Conservation (phyloP, 2,113 vertebrate genomes). For the rabbit (Oryctolagus cuniculus) region mOryCun1.1 NC_091434.1:100100001-100100500, state of each 20-base stretch:
- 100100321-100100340: neutral
- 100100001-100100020: conserved; percentile 64
- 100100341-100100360: conserved; percentile 27
- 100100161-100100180: conserved; percentile 2
- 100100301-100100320: neutral
- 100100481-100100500: neutral
- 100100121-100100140: conserved; percentile 60
- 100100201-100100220: neutral
- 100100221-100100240: neutral
- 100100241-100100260: conserved; percentile 22
- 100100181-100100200: neutral
- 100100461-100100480: neutral
- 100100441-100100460: neutral
- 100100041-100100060: conserved; percentile 62
- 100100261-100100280: neutral
- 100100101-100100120: conserved; percentile 65
- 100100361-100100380: neutral
- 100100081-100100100: conserved; percentile 42
- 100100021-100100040: conserved; percentile 52
- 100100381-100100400: too few species aligned
- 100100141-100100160: neutral
- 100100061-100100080: conserved; percentile 59
- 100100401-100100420: neutral
- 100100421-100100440: neutral
- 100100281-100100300: neutral